Conservation (phyloP, 2,888 invertebrate genomes). For the Patella ulyssiponensis region DNA sequence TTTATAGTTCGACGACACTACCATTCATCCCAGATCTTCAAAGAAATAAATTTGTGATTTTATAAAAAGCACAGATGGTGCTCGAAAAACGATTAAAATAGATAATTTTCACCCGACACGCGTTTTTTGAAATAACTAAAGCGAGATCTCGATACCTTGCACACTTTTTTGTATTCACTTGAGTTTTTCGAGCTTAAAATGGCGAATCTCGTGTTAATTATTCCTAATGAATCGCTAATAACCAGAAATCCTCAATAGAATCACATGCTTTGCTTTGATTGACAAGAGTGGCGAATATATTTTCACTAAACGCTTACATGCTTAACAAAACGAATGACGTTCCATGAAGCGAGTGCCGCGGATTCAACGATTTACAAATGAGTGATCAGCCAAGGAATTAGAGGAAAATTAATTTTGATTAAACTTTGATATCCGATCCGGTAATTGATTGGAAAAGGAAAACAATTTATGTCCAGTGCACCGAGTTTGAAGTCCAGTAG, state of each 20-base stretch:
- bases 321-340: background rate
- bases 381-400: constrained; percentile 21
- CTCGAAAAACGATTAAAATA: background rate
- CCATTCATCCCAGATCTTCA: background rate
- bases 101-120: too few species aligned
- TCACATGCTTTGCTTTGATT: constrained; percentile 3
- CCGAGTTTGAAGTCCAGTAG: constrained; percentile 12
- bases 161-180: constrained; percentile 1
- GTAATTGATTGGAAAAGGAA: constrained; percentile 43
- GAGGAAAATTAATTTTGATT: constrained; percentile 47
- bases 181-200: background rate
- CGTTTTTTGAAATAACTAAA: too few species aligned
- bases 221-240: constrained; percentile 4
- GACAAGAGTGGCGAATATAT: background rate
- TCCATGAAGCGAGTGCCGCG: background rate
- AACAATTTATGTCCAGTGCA: constrained; percentile 26
- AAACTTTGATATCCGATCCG: constrained; percentile 53
- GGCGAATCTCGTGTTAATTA: background rate
- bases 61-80: constrained; percentile 1
- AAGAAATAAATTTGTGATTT: background rate
- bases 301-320: background rate
- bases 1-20: background rate
- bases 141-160: background rate
- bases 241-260: constrained; percentile 5
- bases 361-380: constrained; percentile 19